phyloP scores from a whole-genome alignment of 2,113 vertebrate species.

The Struthio camelus region DNA sequence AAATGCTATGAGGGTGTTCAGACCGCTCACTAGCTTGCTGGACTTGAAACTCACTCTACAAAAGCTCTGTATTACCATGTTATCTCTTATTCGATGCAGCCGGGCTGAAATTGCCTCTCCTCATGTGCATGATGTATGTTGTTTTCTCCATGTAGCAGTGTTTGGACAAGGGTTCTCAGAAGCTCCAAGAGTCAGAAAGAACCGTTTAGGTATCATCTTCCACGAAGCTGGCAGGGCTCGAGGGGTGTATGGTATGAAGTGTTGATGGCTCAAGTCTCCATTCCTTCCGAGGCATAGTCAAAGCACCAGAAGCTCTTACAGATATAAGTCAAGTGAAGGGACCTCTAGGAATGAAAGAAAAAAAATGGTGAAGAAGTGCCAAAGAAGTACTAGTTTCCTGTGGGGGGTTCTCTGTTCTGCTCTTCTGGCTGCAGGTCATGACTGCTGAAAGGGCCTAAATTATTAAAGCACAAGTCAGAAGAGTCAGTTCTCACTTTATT shows the following conservation, averaged over 20 bases:
- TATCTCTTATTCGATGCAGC: background rate
- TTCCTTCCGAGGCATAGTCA: background rate
- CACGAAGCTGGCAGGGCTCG: background rate
- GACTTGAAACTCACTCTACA: background rate
- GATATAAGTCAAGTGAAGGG: background rate
- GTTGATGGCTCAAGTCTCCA: background rate
- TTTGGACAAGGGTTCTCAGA: background rate
- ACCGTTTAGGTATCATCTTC: background rate
- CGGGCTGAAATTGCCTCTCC: background rate
- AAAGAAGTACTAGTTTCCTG: background rate
- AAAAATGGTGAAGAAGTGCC: background rate
- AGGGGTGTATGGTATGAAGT: background rate
- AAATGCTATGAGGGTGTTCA: background rate
- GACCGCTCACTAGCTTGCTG: background rate
- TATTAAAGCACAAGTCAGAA: background rate
- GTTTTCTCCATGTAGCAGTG: background rate
- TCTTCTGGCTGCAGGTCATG: background rate
- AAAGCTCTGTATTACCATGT: background rate
- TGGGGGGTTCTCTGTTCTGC: background rate
- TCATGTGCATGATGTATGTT: background rate
- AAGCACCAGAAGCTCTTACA: background rate
- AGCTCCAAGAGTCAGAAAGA: background rate
- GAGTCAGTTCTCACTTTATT: background rate
- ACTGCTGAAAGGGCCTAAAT: background rate
- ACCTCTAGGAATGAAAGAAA: background rate